Conservation (phyloP, 2,888 invertebrate species). For the Holacanthella duospinosa region DNA sequence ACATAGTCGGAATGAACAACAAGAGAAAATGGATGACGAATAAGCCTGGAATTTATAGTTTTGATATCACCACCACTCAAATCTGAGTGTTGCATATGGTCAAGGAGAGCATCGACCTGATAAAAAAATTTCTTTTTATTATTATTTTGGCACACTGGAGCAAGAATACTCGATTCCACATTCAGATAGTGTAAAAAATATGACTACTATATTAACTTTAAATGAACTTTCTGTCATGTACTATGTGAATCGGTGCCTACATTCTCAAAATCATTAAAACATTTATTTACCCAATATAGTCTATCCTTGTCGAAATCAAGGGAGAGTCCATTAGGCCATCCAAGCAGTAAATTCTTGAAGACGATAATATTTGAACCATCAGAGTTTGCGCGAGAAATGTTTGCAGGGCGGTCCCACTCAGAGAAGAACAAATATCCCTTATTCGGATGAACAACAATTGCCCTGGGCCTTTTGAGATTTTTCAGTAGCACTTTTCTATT, state of each 20-base stretch:
- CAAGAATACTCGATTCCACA: too few species aligned
- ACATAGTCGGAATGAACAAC: slow-evolving; percentile 78
- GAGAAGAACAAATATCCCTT: slow-evolving; percentile 78
- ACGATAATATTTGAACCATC: slow-evolving; percentile 80
- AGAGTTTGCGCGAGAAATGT: slow-evolving; percentile 82
- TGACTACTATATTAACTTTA: too few species aligned
- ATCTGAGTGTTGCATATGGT: slow-evolving; percentile 88
- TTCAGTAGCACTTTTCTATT: slow-evolving; percentile 71
- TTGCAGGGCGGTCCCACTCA: slow-evolving; percentile 92
- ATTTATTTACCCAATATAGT: slow-evolving; percentile 67
- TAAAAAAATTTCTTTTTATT: too few species aligned
- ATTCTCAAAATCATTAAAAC: too few species aligned
- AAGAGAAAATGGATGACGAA: slow-evolving; percentile 82
- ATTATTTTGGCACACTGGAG: too few species aligned
- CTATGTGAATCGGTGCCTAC: too few species aligned
- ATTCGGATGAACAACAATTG: slow-evolving; percentile 93
- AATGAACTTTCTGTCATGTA: too few species aligned
- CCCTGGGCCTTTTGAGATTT: slow-evolving; percentile 82
- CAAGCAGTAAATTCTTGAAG: slow-evolving; percentile 79
- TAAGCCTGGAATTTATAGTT: slow-evolving; percentile 75
- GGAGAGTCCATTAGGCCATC: slow-evolving; percentile 95
- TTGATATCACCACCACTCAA: slow-evolving; percentile 82
- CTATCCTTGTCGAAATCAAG: slow-evolving; percentile 80
- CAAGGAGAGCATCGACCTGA: slow-evolving; percentile 77
- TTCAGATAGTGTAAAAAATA: too few species aligned